These are phyloP conservation scores for Ectemnius continuus DNA, from an alignment of 2,888 invertebrate species.

Conservation along the genomic window DNA sequence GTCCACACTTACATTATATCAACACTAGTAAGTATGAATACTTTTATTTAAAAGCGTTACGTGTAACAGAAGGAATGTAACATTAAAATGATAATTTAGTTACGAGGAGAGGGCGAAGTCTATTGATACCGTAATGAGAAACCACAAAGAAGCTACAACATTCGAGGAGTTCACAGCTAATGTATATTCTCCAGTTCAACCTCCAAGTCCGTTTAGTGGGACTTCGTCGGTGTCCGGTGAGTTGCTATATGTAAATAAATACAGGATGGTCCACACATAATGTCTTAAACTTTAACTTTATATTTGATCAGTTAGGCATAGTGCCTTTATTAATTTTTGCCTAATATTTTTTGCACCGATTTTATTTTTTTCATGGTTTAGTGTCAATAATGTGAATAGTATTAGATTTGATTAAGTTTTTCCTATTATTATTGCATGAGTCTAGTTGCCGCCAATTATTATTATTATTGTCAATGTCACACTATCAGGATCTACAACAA, in stretches of 20 bases:
- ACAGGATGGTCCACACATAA: background rate
- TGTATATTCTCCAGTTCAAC: constrained; percentile 84
- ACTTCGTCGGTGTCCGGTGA: constrained; percentile 74
- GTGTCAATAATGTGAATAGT: too few relatives aligned
- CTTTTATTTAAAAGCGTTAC: constrained; percentile 14
- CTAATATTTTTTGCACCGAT: too few relatives aligned
- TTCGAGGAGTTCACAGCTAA: constrained; percentile 92
- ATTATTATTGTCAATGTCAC: constrained; percentile 50
- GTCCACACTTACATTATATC: constrained; percentile 92
- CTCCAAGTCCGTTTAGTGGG: constrained; percentile 79
- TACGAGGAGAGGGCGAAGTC: constrained; percentile 94
- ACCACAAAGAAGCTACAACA: constrained; percentile 92
- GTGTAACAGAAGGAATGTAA: constrained; percentile 4
- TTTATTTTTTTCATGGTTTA: too few relatives aligned
- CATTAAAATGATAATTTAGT: constrained; percentile 78
- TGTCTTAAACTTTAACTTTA: too few relatives aligned
- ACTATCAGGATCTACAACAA: constrained; percentile 73
- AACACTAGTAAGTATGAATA: constrained; percentile 87
- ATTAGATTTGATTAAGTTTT: too few relatives aligned
- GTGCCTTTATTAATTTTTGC: background rate
- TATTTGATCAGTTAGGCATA: background rate
- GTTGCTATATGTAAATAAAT: constrained; percentile 31
- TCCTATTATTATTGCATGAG: constrained; percentile 20
- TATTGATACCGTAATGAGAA: constrained; percentile 89
- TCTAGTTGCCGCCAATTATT: constrained; percentile 30